These are phyloP conservation scores for Neomonachus schauinslandi DNA, from an alignment of 2,113 vertebrate species.

Conservation along the genomic window DNA sequence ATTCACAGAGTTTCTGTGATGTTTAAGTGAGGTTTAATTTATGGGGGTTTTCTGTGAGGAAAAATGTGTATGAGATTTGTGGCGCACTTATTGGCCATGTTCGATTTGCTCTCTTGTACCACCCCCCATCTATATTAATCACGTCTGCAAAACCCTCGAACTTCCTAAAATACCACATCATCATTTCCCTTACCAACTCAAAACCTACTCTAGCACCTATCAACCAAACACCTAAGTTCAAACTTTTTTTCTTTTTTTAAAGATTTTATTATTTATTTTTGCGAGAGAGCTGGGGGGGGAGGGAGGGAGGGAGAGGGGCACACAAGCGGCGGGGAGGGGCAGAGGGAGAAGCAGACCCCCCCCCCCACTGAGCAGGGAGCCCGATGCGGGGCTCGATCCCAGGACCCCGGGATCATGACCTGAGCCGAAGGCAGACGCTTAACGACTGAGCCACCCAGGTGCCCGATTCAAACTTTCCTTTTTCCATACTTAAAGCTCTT, in stretches of 20 bases:
- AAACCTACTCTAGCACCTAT: neutral
- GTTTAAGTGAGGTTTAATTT: neutral
- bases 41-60: neutral
- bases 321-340: too few relatives aligned
- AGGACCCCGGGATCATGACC: too few relatives aligned
- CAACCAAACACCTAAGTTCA: neutral
- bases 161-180: neutral
- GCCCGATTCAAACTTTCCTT: neutral
- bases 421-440: too few relatives aligned
- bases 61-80: neutral
- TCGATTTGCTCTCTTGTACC: neutral
- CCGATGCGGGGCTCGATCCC: too few relatives aligned
- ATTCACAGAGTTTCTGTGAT: neutral
- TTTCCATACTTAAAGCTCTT: neutral
- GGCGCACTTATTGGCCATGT: too few relatives aligned
- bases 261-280: too few relatives aligned
- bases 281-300: too few relatives aligned
- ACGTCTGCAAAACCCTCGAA: neutral
- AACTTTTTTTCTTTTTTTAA: neutral
- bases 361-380: too few relatives aligned
- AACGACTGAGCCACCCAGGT: too few relatives aligned
- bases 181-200: neutral
- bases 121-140: rapidly evolving
- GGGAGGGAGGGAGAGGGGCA: too few relatives aligned
- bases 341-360: too few relatives aligned